Evolutionary conservation across 2,888 invertebrate species (phyloP), one percentile per base, ranked within the genome.

Genomic region (Gymnocheta viridis): DNA sequence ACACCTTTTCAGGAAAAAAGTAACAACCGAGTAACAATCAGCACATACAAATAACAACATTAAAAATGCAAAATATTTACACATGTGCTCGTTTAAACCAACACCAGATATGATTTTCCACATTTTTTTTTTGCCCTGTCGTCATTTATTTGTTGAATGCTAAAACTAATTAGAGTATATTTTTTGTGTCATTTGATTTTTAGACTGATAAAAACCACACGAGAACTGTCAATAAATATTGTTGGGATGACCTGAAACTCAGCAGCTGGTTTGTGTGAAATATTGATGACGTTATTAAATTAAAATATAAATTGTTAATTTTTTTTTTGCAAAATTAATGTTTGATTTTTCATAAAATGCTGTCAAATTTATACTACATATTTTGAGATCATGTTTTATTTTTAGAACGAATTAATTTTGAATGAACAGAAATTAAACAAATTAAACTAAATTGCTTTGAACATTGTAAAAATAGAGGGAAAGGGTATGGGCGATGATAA

Each of bases 181-280:
- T 76, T 19, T 47, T 47, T 27, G 12, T 29, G 5, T 35, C 6
- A 38, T 35, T 56, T 44, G 24, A 17, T 62, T 64, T 72, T 44
- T 44, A 51, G 24, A 56, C 19, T 64, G 47, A 56, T 56, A 56
- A 64, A 62, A 72, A 79, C 79, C 79, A 51, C 72, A 64, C n/a
- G 19, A 56, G 44, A 79, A 47, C 56, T 79, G 72, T 56, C 64
- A 79, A 79, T 72, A 64, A 56, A 54, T 44, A 35, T 58, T 54
- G 17, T 24, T 19, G 2, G 2, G 4, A 2, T 51, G 12, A 58
- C 29, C 17, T 9, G 29, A 67, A 47, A 0, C 10, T 51, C 12
- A 62, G 7, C 12, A 44, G 29, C 22, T 35, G 9, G 5, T 32
- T 29, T 17, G 44, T 32, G 29, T 14, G 22, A 58, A 29, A 49